Base-by-base conservation (phyloP, 2,797 vertebrate species). In the Amazona ochrocephala region DNA sequence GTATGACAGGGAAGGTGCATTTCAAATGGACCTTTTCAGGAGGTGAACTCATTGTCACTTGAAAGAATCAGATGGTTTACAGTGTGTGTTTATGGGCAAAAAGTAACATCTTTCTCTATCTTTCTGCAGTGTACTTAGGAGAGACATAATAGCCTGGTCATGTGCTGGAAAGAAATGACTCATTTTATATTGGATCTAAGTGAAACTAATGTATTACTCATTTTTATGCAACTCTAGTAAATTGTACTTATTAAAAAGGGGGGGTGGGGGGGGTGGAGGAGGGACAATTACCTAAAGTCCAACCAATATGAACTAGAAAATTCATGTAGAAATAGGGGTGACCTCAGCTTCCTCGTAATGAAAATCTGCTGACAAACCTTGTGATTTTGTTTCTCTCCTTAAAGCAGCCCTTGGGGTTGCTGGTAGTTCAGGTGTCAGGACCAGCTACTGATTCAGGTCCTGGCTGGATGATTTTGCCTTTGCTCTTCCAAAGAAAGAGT, bases 91-190 rank as follows among this genome's bases (percentile, higher is more conserved):
- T 91, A 70, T 89, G 65, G 74, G 77, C 61, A 84, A 66, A 87
- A 91, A 50, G 54, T 42, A 90, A 62, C 54, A 82, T 77, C 73
- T 91, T 68, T 54, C 78, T 50, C 50, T 74, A n/a, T 93, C 60
- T 91, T 94, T 89, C 60, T 93, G 61, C 87, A 89, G n/a, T 79
- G 32, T 77, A 22, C 78, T 91, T 74, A 66, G 73, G 50, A 95
- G 58, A 93, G 89, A 54, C 62, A 83, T 90, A 96, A 94, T 66
- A 96, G 72, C 84, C 72, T 62, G 72, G 91, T 96, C 95, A 95
- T 96, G 95, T 95, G 94, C 86, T 97, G 92, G 94, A 84, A 94
- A 96, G 73, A 84, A 95, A 67, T 94, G 77, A 96, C 92, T 92
- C 94, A 95, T 89, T 93, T 92, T 53, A 76, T 71, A 68, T n/a